These are phyloP conservation scores for Paratilapia polleni DNA, from an alignment of 2,113 vertebrate genomes.

Conservation along the genomic window DNA sequence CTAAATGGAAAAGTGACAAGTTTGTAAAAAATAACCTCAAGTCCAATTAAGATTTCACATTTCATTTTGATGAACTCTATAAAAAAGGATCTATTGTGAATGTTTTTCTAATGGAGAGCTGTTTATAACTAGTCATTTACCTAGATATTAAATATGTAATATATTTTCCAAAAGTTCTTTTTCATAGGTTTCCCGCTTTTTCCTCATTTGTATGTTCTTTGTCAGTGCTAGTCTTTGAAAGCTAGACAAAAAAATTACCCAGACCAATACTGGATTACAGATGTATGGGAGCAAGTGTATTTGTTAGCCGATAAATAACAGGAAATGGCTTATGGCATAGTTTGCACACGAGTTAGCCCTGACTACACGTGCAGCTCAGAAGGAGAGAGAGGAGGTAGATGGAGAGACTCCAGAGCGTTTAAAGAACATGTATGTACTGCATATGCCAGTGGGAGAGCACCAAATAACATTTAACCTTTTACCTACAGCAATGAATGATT, in stretches of 20 bases:
- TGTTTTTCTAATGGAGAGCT: too few species aligned
- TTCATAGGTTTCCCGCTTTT: too few species aligned
- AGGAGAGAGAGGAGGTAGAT: too few species aligned
- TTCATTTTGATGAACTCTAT: background rate
- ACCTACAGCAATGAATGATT: too few species aligned
- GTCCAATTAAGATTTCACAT: too few species aligned
- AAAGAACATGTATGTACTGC: too few species aligned
- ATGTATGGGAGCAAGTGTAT: background rate
- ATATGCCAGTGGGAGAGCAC: too few species aligned
- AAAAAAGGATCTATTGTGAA: rapidly evolving
- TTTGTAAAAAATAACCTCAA: too few species aligned
- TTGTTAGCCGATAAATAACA: background rate
- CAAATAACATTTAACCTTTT: too few species aligned
- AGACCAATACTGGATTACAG: background rate
- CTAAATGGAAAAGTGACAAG: too few species aligned
- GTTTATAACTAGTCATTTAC: background rate
- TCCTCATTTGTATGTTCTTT: rapidly evolving
- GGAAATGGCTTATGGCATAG: background rate
- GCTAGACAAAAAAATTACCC: background rate
- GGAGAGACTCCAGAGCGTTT: too few species aligned
- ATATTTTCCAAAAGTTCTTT: rapidly evolving
- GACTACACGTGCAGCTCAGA: too few species aligned
- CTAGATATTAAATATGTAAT: background rate
- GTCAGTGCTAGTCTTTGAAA: background rate
- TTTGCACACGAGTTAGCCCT: background rate